Evolutionary conservation across 2,797 vertebrate species (phyloP), one percentile per base, ranked within the genome.

Genomic region (Brachyalestes nurse): DNA sequence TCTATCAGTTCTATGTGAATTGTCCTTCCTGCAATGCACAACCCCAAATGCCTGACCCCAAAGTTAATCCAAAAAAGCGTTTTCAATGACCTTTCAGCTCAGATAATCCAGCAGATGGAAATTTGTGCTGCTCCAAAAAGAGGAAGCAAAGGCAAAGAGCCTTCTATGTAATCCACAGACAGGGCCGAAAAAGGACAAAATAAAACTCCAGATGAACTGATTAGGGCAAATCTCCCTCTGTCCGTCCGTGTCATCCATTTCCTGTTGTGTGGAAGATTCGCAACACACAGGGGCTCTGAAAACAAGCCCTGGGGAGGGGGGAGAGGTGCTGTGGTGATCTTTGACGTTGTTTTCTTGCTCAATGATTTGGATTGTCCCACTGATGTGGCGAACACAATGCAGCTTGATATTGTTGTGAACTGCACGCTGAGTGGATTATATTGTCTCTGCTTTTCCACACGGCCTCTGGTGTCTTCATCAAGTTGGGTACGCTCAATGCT

Each of bases 81-180:
- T 28, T 75, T 71, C 45, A 77, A 47, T 80, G 82, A 84, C 75
- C 77, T 80, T 76, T 82, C 17, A 34, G n/a, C 57, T 49, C 55
- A n/a, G 72, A 70, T 83, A 77, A 86, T 86, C 82, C 79, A 79
- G 34, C 19, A 81, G 65, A 47, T 6, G 47, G 69, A 53, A 72
- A 72, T 83, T 78, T 67, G 62, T 51, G 57, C 6, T 10, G 51
- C 60, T 75, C 49, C 40, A 61, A 77, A 64, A 21, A 34, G 13
- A 82, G 45, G 34, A 38, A 60, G 72, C 72, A 72, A 74, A 47
- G 25, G 49, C 47, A 79, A 65, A 78, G 19, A 47, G 21, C 42
- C 72, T 66, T 3, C 51, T 57, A 42, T 80, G 58, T 83, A 72
- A 77, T 84, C 73, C 55, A 69, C 67, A 79, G 76, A 40, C 55